Percentiles rank a stretch among this genome's conserved stretches.
These are phyloP conservation scores for Zaprionus ghesquierei DNA, from an alignment of 1,140 invertebrate species.

Conservation along the genomic window DNA sequence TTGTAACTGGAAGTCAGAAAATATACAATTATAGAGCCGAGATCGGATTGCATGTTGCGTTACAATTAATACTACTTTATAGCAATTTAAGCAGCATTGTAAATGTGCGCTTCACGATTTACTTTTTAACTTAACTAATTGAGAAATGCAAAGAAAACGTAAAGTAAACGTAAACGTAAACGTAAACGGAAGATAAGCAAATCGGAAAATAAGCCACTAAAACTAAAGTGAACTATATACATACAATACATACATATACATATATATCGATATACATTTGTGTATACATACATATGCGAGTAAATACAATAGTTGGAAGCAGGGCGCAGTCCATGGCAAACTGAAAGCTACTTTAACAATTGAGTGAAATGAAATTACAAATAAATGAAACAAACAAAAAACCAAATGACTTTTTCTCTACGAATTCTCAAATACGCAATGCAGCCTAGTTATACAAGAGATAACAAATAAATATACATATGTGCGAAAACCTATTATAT, in stretches of 20 bases:
- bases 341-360: constrained; percentile 72
- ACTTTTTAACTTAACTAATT: constrained; percentile 64
- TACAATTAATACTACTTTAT: constrained; percentile 64
- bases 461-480: constrained; percentile 12
- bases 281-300: constrained; percentile 21
- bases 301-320: constrained; percentile 62
- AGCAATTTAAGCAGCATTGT: constrained; percentile 78
- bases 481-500: constrained; percentile 7
- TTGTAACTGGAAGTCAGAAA: constrained; percentile 43
- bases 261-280: constrained; percentile 35
- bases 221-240: constrained; percentile 30
- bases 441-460: constrained; percentile 32
- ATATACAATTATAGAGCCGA: not conserved
- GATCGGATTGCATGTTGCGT: not conserved
- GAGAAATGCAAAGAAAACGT: constrained; percentile 24
- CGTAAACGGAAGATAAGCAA: constrained; percentile 19
- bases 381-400: constrained; percentile 65
- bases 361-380: constrained; percentile 72
- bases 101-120: constrained; percentile 77
- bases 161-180: constrained; percentile 19
- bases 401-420: constrained; percentile 65
- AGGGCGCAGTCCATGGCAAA: constrained; percentile 74
- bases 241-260: constrained; percentile 18
- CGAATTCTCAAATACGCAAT: constrained; percentile 22
- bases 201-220: constrained; percentile 25